phyloP scores from a whole-genome alignment of 2,797 vertebrate genomes.

The Lacerta agilis region DNA sequence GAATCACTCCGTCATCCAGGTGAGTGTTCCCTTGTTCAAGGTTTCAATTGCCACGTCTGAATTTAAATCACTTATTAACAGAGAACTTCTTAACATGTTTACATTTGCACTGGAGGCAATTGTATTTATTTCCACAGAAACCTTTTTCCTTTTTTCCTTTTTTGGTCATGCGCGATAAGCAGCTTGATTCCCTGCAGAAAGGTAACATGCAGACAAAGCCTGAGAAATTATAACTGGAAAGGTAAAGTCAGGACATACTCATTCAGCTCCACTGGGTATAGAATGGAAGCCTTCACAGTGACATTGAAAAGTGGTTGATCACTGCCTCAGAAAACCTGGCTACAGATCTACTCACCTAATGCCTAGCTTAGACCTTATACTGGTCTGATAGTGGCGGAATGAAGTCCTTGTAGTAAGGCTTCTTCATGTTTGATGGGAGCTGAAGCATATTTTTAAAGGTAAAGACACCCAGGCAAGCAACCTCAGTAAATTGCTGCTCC shows the following conservation, averaged over 20 bases:
- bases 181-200: not conserved
- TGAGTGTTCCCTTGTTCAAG: conserved; percentile 64
- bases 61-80: not conserved
- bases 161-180: not conserved
- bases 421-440: not conserved
- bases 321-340: no score
- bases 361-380: not conserved
- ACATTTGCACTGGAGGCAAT: not conserved
- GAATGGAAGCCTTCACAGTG: not conserved
- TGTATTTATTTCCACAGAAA: not conserved
- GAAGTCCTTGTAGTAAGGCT: not conserved
- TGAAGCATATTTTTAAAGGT: not conserved
- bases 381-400: not conserved
- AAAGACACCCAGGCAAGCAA: not conserved
- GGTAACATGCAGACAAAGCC: not conserved
- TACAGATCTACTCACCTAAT: not conserved
- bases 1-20: conserved; percentile 92
- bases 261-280: not conserved
- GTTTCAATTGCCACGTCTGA: not conserved
- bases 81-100: not conserved
- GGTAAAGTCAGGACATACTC: not conserved
- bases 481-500: not conserved
- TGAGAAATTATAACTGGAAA: not conserved
- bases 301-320: not conserved
- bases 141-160: not conserved